Evolutionary conservation across 2,113 vertebrate species (phyloP).

Genomic region (Gymnarchus niloticus): DNA sequence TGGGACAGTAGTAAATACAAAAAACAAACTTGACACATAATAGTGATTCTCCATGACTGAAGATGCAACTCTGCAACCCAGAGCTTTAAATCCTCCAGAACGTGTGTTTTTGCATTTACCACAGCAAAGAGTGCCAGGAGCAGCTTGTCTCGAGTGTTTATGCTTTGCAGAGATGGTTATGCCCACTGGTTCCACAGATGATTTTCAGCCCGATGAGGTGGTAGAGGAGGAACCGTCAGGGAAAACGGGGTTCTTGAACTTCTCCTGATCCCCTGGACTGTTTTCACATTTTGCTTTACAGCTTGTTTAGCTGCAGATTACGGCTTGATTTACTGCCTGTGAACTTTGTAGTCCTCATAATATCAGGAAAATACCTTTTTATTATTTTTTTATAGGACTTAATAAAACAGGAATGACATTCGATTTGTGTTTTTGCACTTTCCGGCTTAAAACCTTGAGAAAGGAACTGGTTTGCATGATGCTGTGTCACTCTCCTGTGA

Average conservation of each 20-base stretch:
- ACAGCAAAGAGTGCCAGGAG: background rate
- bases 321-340: background rate
- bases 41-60: background rate
- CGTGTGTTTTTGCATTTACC: constrained; percentile 4
- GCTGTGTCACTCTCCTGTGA: background rate
- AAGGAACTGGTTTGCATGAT: background rate
- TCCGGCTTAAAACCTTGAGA: background rate
- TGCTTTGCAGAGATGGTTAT: background rate
- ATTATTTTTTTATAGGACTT: background rate
- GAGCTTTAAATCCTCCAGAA: background rate
- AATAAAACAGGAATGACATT: background rate
- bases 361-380: background rate
- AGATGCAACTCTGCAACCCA: background rate
- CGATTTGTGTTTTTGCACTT: background rate
- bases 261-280: background rate
- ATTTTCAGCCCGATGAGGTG: background rate
- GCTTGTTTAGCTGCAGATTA: background rate
- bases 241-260: background rate
- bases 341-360: background rate
- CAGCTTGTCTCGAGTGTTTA: background rate
- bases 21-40: background rate
- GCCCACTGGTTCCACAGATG: background rate
- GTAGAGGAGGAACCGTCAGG: background rate
- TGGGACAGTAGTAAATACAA: background rate
- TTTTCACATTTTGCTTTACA: background rate